Conservation (phyloP, 2,113 vertebrate genomes). For the Esox niger region DNA sequence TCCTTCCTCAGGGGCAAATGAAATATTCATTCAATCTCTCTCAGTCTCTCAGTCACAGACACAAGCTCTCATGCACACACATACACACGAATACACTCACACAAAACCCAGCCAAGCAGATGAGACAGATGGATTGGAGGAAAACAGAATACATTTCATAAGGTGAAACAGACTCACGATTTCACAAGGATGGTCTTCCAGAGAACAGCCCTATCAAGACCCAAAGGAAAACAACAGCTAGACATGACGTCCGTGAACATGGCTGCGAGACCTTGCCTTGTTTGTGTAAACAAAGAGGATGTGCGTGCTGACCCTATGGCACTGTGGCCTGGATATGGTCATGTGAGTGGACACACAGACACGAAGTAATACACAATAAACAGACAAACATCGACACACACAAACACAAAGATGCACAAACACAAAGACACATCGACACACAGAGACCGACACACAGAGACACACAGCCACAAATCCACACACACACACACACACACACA, state of each 20-base stretch:
- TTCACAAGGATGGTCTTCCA: background rate
- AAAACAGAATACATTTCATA: background rate
- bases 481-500: conserved; percentile 13
- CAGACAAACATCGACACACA: too few species aligned
- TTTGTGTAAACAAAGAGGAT: conserved; percentile 19
- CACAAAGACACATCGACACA: too few species aligned
- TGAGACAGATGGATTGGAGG: background rate
- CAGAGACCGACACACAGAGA: too few species aligned
- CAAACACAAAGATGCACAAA: too few species aligned
- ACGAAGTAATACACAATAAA: too few species aligned
- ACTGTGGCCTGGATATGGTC: conserved; percentile 36
- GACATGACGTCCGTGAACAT: background rate
- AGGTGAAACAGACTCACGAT: background rate
- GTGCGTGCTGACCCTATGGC: conserved; percentile 34
- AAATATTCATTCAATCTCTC: background rate
- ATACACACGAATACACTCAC: background rate
- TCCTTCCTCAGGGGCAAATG: background rate
- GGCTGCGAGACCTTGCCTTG: background rate
- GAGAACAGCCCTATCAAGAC: background rate
- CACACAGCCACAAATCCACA: too few species aligned
- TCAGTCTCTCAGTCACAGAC: background rate
- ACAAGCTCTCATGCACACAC: background rate
- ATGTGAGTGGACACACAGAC: conserved; percentile 16
- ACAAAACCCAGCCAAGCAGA: background rate
- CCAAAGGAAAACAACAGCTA: background rate